phyloP scores from a whole-genome alignment of 2,888 invertebrate genomes.

The Drosophila fungiperda region DNA sequence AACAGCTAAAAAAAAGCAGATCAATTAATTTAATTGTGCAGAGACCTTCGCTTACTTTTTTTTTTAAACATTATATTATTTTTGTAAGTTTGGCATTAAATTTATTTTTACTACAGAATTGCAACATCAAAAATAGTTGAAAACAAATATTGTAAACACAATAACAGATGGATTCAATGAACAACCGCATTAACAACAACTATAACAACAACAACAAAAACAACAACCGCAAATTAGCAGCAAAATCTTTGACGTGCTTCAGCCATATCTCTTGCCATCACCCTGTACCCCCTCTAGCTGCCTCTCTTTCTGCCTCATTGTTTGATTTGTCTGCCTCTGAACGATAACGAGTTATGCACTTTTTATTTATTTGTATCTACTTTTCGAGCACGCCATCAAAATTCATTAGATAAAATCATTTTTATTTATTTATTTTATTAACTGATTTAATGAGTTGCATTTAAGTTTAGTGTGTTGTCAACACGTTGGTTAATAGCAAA shows the following conservation, averaged over 20 bases:
- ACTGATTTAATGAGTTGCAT: conserved; percentile 25
- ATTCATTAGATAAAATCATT: conserved; percentile 63
- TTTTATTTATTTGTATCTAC: conserved; percentile 22
- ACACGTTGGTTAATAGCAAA: background rate
- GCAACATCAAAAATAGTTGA: conserved; percentile 18
- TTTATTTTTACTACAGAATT: conserved; percentile 7
- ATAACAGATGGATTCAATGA: conserved; percentile 17
- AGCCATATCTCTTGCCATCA: background rate
- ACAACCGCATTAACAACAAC: conserved; percentile 13
- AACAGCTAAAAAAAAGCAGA: conserved; percentile 38
- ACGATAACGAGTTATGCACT: conserved; percentile 36
- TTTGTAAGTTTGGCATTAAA: conserved; percentile 24
- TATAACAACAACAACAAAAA: conserved; percentile 15
- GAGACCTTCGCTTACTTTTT: conserved; percentile 9
- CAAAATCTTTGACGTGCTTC: conserved; percentile 14
- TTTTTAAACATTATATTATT: background rate
- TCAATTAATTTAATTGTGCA: conserved; percentile 44
- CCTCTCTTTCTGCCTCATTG: background rate
- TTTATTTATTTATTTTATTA: conserved; percentile 19
- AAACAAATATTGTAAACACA: background rate
- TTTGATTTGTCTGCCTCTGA: conserved; percentile 4
- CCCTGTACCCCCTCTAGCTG: too few species aligned
- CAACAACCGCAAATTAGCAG: conserved; percentile 48
- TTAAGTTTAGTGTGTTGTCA: conserved; percentile 20
- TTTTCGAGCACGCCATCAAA: conserved; percentile 37